phyloP scores from a whole-genome alignment of 2,113 vertebrate species.

The Sander lucioperca region DNA sequence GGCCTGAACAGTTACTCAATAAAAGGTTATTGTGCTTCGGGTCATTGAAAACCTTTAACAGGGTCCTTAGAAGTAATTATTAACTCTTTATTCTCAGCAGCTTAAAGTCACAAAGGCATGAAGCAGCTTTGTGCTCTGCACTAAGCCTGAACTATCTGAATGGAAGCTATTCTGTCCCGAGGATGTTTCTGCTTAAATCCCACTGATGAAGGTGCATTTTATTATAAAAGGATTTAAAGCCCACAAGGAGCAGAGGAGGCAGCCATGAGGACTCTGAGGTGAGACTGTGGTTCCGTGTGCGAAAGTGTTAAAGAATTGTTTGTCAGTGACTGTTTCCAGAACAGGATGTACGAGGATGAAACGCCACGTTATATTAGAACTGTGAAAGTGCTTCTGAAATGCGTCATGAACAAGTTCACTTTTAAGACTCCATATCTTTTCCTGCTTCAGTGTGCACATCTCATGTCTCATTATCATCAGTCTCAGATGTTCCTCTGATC shows the following conservation, averaged over 20 bases:
- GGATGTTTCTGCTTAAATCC: constrained; percentile 17
- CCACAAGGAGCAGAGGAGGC: neutral
- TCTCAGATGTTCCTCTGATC: too few species aligned
- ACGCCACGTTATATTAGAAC: too few species aligned
- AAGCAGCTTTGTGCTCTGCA: constrained; percentile 19
- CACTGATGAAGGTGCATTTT: constrained; percentile 22
- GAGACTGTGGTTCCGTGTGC: neutral
- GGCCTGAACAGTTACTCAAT: constrained; percentile 21
- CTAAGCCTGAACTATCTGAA: neutral
- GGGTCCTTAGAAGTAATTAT: constrained; percentile 53
- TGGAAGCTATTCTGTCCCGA: constrained; percentile 7
- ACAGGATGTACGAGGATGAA: too few species aligned
- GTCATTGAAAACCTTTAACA: constrained; percentile 56
- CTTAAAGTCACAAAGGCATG: constrained; percentile 47
- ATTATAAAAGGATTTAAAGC: constrained; percentile 30
- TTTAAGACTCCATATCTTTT: too few species aligned
- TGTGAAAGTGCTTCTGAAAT: too few species aligned
- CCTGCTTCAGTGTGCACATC: too few species aligned
- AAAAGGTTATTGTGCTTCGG: constrained; percentile 59
- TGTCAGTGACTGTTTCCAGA: too few species aligned
- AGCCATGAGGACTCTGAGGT: neutral
- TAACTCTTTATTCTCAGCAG: constrained; percentile 39
- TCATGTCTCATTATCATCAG: too few species aligned
- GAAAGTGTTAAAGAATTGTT: neutral
- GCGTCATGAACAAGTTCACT: too few species aligned